Evolutionary conservation across 2,888 invertebrate genomes (phyloP).

Genomic region (Morinoia aosen): DNA sequence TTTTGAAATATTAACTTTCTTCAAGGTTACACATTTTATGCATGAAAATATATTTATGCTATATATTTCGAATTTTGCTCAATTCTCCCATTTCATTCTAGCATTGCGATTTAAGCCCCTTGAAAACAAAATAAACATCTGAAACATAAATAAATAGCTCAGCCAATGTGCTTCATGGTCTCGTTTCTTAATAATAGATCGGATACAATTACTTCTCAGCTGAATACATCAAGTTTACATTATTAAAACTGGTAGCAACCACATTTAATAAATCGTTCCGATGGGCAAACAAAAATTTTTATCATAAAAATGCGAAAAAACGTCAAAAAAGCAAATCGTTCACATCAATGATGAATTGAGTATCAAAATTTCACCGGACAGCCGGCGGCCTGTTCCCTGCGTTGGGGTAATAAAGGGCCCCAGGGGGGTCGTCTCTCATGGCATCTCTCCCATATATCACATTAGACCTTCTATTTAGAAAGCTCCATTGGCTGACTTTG

Average conservation of each 20-base stretch:
- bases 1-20: too few species aligned
- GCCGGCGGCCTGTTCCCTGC: neutral
- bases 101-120: too few species aligned
- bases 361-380: neutral
- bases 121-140: too few species aligned
- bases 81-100: too few species aligned
- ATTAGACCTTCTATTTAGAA: conserved; percentile 12
- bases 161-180: too few species aligned
- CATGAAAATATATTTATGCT: too few species aligned
- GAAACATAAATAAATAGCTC: too few species aligned
- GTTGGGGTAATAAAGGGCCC: neutral
- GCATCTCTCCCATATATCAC: neutral
- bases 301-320: neutral
- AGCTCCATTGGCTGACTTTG: neutral
- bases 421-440: neutral
- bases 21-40: too few species aligned
- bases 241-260: neutral
- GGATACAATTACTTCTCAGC: too few species aligned
- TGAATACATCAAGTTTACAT: too few species aligned
- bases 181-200: too few species aligned
- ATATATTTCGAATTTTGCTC: too few species aligned
- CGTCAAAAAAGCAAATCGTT: neutral
- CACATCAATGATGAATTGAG: neutral
- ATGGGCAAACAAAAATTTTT: neutral
- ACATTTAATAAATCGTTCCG: neutral